A percentile compares a stretch with the other conserved stretches of the same genome.
Evolutionary conservation across 2,113 vertebrate genomes (phyloP).

Genomic region (Anser brachyrhynchus): DNA sequence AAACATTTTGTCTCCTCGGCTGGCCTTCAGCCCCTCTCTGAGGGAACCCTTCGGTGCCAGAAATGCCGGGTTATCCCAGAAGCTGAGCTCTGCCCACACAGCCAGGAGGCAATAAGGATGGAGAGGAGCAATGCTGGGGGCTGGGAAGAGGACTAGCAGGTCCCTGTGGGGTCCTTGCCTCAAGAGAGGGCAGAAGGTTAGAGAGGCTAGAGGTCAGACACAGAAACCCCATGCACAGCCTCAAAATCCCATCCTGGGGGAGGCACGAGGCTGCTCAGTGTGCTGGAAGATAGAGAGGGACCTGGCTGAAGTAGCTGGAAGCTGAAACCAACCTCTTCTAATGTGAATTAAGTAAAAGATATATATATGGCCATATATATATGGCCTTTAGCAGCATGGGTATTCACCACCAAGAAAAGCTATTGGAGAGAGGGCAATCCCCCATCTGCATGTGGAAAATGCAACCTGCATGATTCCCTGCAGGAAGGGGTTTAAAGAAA

Average conservation of each 20-base stretch:
- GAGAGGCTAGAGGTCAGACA: neutral
- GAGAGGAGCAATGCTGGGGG: neutral
- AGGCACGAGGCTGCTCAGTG: neutral
- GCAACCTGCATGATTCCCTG: neutral
- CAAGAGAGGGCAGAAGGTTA: neutral
- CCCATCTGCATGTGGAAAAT: neutral
- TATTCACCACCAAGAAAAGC: neutral
- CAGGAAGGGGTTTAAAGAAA: neutral
- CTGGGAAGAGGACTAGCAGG: neutral
- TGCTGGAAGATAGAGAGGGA: fast-evolving
- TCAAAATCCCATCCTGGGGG: neutral
- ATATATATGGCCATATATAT: neutral
- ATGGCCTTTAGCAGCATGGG: fast-evolving
- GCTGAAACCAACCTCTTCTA: neutral
- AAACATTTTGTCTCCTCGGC: neutral
- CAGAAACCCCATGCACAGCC: neutral
- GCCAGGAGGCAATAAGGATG: neutral
- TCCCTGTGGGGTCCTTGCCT: neutral
- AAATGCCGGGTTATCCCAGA: neutral
- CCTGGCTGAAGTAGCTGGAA: neutral
- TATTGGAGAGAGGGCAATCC: fast-evolving
- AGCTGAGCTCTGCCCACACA: neutral
- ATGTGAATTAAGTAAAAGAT: neutral
- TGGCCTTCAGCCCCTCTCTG: neutral
- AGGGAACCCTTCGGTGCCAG: neutral